phyloP scores from a whole-genome alignment of 2,888 invertebrate genomes.

The Eupithecia subfuscata region DNA sequence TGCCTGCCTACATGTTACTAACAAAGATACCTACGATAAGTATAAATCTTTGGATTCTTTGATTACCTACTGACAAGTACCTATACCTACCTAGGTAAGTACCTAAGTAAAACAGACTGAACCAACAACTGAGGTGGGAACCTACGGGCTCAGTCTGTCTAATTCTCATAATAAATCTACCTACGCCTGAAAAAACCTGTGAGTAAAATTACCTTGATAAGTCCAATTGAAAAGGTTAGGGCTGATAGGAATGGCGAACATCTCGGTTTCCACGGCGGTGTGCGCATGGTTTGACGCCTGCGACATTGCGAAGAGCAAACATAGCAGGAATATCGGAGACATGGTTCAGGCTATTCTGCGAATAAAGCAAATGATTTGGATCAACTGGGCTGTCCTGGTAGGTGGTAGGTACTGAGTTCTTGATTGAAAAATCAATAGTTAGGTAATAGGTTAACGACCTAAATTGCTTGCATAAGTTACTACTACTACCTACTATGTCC shows the following conservation, averaged over 20 bases:
- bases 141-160: too few species aligned
- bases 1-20: too few species aligned
- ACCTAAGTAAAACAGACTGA: too few species aligned
- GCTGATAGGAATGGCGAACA: slow-evolving; percentile 90
- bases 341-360: slow-evolving; percentile 44
- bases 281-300: slow-evolving; percentile 59
- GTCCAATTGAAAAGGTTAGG: slow-evolving; percentile 93
- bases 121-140: too few species aligned
- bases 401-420: neutral
- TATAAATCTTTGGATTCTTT: too few species aligned
- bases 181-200: neutral
- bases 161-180: too few species aligned
- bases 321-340: slow-evolving; percentile 42
- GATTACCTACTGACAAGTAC: too few species aligned
- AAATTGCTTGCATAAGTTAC: too few species aligned
- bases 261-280: slow-evolving; percentile 88
- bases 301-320: slow-evolving; percentile 48
- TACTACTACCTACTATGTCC: too few species aligned
- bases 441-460: neutral
- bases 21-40: too few species aligned
- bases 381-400: neutral
- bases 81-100: too few species aligned
- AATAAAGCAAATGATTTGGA: slow-evolving; percentile 28
- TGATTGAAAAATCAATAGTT: neutral
- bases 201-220: slow-evolving; percentile 83